Evolutionary conservation across 2,113 vertebrate species (phyloP), one percentile per base, ranked within the genome.

Genomic region (Microcebus lehilahytsara): DNA sequence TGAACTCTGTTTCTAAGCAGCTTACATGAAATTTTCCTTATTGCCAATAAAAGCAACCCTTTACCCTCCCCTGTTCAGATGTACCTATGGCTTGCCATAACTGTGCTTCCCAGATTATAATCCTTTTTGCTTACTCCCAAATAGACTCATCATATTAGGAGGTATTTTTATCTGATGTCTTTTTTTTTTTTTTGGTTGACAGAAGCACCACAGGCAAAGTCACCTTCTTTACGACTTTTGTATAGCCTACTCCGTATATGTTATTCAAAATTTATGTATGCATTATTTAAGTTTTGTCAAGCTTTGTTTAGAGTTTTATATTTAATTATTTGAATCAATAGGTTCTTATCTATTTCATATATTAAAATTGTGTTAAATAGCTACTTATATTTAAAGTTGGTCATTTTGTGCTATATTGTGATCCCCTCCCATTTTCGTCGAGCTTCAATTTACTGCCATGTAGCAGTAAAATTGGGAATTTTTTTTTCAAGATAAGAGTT

Each of bases 381-480:
- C 34, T 88, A 60, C 58, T 83, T 75, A 60, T 22, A 93, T 85
- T 96, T 71, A 75, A 75, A 75, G 8, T 56, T 85, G 40, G 40
- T 60, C 77, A 91, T 90, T 94, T 87, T 84, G 74, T 83, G 9
- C 71, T 93, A 80, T n/a, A 84, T 23, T 85, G 25, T 93, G 49
- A 86, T 79, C 40, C 10, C 7, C 17, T 40, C 10, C 23, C 22
- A 75, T 69, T 94, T 84, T 87, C 49, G 37, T 53, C 79, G 27
- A 92, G 62, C n/a, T 56, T 64, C 27, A 51, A 74, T 67, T 90
- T 95, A 94, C 23, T 95, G 13, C 40, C 25, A 93, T 71, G 11
- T 49, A 94, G 66, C 74, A 89, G 53, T 19, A 85, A 89, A 96
- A 94, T 9, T 19, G 4, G 72, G 13, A 91, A 34, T 72, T 60